Base-by-base conservation (phyloP, 64 coral and sea anemone genomes). In the Dendrophyllia cribrosa region DNA sequence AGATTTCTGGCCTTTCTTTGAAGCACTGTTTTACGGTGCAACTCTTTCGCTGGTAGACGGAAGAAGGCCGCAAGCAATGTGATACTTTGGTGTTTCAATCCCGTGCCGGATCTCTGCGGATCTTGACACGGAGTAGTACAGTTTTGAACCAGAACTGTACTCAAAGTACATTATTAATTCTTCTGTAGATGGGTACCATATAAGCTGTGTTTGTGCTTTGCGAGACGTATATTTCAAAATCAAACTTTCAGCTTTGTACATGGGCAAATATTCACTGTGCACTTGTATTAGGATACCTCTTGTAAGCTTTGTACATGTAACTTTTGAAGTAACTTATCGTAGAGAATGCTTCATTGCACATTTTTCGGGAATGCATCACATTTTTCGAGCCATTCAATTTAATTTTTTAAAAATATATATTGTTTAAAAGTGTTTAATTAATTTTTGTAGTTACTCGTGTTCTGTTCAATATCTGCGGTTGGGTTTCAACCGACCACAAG, bases 81-180 rank as follows among this genome's bases (percentile, higher is more conserved):
- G 58, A 82, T 20, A 4, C 16, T 0, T 7, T 9, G 16, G 21
- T 8, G 10, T 13, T 50, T 23, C 10, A 62, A 48, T 84, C 45
- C 34, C 34, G 34, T 34, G 62, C 60, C 59, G 59, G 26, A 64
- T 83, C 44, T 51, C 7, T 43, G 17, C 59, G 59, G 26, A 47
- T 83, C 44, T 67, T 74, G 14, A 67, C 80, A 15, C 45, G 62
- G 26, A 84, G 66, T 21, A 67, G 80, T 68, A 45, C 43, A 66
- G 63, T 17, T 67, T 67, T 22, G 17, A 10, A 47, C 16, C 4
- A 19, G 46, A 67, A 84, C n/a, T 48, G 68, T 66, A 11, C 80
- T 84, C 47, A 22, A 20, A 65, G 21, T 15, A 4, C 44, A 66
- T n/a, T 63, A 4, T 84, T 9, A 19, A 9, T 64, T 84, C 4